phyloP scores from a whole-genome alignment of 2,113 vertebrate genomes.

The Corynorhinus townsendii region DNA sequence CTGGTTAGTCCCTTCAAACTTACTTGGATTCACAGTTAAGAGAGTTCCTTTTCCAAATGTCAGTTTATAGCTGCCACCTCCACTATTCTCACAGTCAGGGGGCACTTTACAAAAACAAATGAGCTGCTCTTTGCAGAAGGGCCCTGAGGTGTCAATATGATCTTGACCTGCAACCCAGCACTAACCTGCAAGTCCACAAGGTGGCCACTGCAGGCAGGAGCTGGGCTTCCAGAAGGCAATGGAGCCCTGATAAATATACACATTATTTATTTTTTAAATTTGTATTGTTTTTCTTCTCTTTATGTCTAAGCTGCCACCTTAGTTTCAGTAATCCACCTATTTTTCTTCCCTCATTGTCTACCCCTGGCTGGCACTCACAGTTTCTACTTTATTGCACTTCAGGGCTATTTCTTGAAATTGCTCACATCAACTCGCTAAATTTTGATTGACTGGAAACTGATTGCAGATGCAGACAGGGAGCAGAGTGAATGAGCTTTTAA shows the following conservation, averaged over 20 bases:
- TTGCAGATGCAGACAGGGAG: not conserved
- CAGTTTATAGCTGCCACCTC: not conserved
- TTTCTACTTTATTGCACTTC: slow-evolving; percentile 30
- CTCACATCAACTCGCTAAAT: not conserved
- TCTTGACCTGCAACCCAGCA: not conserved
- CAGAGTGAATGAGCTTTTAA: not conserved
- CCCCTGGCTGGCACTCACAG: not conserved
- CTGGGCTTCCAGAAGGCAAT: not conserved
- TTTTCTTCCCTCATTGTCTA: not conserved
- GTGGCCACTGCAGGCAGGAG: not conserved
- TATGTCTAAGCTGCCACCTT: not conserved
- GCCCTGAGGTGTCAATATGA: not conserved
- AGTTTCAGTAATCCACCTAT: not conserved
- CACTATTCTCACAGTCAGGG: slow-evolving; percentile 52
- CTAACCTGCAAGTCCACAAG: not conserved
- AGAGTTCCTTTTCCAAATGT: slow-evolving; percentile 71
- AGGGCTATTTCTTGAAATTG: slow-evolving; percentile 16
- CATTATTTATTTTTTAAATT: not conserved
- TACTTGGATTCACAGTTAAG: slow-evolving; percentile 69
- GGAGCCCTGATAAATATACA: not conserved
- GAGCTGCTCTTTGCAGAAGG: not conserved
- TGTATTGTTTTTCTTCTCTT: not conserved
- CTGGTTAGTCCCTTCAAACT: slow-evolving; percentile 35
- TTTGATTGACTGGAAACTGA: slow-evolving; percentile 32
- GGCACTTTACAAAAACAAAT: slow-evolving; percentile 63